These are phyloP conservation scores for Zaprionus bogoriensis DNA, from an alignment of 2,888 invertebrate species.

Conservation along the genomic window DNA sequence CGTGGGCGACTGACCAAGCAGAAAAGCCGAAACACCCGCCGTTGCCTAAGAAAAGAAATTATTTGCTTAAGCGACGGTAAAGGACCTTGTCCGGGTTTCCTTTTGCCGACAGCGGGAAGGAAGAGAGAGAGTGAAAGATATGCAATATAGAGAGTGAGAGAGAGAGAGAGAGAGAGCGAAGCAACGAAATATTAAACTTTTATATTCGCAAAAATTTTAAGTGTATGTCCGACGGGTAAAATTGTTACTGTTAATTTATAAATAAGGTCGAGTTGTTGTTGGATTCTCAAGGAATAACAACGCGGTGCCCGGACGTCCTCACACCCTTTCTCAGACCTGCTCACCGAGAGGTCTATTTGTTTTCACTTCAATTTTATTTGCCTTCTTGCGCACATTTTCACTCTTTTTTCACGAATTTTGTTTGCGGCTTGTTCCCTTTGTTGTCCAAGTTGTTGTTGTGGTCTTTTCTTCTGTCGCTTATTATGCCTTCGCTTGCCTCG, in stretches of 20 bases:
- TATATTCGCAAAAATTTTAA: slow-evolving; percentile 63
- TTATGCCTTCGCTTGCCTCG: slow-evolving; percentile 28
- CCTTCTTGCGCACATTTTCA: slow-evolving; percentile 61
- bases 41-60: slow-evolving; percentile 68
- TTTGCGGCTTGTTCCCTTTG: slow-evolving; percentile 26
- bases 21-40: slow-evolving; percentile 44
- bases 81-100: slow-evolving; percentile 56
- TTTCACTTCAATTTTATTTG: slow-evolving; percentile 72
- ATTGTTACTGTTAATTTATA: slow-evolving; percentile 75
- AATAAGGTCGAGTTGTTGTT: slow-evolving; percentile 64
- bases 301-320: not conserved
- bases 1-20: slow-evolving; percentile 44
- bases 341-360: slow-evolving; percentile 49
- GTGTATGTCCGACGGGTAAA: slow-evolving; percentile 73
- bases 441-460: slow-evolving; percentile 9
- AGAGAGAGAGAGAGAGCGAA: not conserved
- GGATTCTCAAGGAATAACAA: slow-evolving; percentile 35
- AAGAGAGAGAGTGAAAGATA: not conserved
- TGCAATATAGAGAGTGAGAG: slow-evolving; percentile 11
- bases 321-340: not conserved
- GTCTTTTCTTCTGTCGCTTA: slow-evolving; percentile 49
- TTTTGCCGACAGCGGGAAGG: slow-evolving; percentile 38
- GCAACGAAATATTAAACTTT: slow-evolving; percentile 58
- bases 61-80: slow-evolving; percentile 73
- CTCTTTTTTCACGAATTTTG: slow-evolving; percentile 49